Evolutionary conservation across 2,797 vertebrate species (phyloP).

Genomic region (Rhinella marina): DNA sequence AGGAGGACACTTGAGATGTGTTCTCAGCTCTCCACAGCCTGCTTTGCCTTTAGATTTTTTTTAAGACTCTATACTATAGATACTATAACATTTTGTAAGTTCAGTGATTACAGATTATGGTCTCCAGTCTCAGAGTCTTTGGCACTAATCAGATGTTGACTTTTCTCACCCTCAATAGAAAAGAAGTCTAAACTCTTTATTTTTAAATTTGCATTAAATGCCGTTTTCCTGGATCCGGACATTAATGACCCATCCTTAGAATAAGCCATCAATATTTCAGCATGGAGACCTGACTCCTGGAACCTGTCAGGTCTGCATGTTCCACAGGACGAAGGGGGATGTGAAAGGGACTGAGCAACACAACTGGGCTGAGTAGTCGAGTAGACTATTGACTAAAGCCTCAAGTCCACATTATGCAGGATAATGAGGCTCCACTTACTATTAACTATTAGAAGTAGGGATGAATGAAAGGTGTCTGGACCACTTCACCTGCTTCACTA

Average conservation of each 20-base stretch:
- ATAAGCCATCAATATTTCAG: neutral
- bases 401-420: too few relatives aligned
- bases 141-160: neutral
- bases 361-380: neutral
- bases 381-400: too few relatives aligned
- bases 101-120: neutral
- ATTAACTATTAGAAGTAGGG: too few relatives aligned
- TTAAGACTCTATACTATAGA: too few relatives aligned
- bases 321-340: neutral
- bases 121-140: neutral
- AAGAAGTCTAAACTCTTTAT: neutral
- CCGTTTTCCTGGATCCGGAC: neutral
- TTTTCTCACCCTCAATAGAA: neutral
- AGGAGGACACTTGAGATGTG: constrained; percentile 8
- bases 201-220: neutral
- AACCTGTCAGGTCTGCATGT: neutral
- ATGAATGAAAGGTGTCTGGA: too few relatives aligned
- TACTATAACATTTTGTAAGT: neutral
- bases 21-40: neutral
- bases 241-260: neutral
- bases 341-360: neutral
- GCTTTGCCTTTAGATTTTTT: neutral
- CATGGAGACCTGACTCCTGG: neutral
- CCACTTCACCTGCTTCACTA: too few relatives aligned
- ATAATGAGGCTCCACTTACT: too few relatives aligned